Evolutionary conservation across 1,140 invertebrate genomes (phyloP).

Genomic region (Aethina tumida): DNA sequence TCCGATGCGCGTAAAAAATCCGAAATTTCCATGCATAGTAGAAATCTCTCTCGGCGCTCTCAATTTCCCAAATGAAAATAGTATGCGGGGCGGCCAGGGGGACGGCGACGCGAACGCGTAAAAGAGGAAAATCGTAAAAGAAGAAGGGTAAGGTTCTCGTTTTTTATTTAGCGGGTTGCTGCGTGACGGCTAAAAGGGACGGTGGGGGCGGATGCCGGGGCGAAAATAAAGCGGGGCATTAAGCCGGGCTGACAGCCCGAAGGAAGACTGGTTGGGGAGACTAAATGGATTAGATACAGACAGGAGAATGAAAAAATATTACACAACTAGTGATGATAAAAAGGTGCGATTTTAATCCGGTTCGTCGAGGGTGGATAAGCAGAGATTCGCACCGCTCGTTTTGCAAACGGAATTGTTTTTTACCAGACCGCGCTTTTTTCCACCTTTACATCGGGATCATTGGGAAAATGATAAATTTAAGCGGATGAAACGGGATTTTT

Average conservation of each 20-base stretch:
- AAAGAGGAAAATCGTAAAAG: background rate
- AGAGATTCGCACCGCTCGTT: constrained; percentile 1
- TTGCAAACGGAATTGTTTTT: background rate
- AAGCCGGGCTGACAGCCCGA: constrained; percentile 21
- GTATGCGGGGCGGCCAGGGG: constrained; percentile 1
- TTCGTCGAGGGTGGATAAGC: constrained; percentile 3
- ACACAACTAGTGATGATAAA: constrained; percentile 26
- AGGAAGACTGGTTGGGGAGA: constrained; percentile 15
- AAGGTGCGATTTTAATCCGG: constrained; percentile 17
- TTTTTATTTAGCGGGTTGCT: constrained; percentile 4
- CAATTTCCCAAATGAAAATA: constrained; percentile 11
- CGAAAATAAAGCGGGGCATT: constrained; percentile 22
- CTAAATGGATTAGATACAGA: constrained; percentile 28
- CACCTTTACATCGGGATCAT: background rate
- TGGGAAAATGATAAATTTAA: too few relatives aligned
- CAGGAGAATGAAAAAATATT: constrained; percentile 26
- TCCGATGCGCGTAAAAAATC: background rate
- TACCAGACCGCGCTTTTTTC: too few relatives aligned
- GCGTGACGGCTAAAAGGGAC: constrained; percentile 3
- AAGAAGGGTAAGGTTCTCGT: background rate
- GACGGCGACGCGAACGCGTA: background rate
- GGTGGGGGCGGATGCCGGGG: constrained; percentile 13
- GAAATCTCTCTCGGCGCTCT: background rate
- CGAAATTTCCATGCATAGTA: background rate
- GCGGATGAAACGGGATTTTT: too few relatives aligned